Evolutionary conservation across 2,888 invertebrate genomes (phyloP).

Genomic region (Acheta domesticus): DNA sequence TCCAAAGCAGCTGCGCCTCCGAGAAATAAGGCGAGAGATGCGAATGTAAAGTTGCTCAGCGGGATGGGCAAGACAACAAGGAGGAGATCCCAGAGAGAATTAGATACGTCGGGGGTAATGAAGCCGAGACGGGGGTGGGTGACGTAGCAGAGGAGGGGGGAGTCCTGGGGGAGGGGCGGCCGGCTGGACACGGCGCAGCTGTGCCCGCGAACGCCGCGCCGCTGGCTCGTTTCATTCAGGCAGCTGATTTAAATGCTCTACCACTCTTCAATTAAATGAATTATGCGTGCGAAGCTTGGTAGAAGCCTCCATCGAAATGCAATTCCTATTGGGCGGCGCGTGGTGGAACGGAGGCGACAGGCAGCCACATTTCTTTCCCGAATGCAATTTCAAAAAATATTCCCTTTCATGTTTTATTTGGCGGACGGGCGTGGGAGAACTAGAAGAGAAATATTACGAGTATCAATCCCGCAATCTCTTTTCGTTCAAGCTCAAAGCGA

Average conservation of each 20-base stretch:
- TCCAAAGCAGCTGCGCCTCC: too few species aligned
- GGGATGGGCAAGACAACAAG: too few species aligned
- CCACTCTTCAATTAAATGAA: slow-evolving; percentile 18
- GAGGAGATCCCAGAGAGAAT: too few species aligned
- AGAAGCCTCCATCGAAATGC: background rate
- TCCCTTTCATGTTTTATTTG: background rate
- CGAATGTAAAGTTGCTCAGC: too few species aligned
- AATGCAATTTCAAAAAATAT: slow-evolving; percentile 4
- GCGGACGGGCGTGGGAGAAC: background rate
- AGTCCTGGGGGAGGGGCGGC: too few species aligned
- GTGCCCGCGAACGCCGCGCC: background rate
- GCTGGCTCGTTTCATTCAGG: background rate
- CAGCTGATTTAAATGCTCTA: background rate
- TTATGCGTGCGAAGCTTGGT: slow-evolving; percentile 5
- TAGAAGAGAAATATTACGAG: slow-evolving; percentile 18
- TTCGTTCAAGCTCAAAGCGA: too few species aligned
- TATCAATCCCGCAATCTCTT: background rate
- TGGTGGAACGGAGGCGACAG: too few species aligned
- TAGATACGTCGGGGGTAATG: too few species aligned
- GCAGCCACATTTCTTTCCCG: background rate
- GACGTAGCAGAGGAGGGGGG: too few species aligned
- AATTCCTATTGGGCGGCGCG: background rate
- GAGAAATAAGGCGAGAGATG: too few species aligned
- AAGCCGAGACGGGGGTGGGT: too few species aligned
- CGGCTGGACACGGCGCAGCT: too few species aligned